Conservation (phyloP, 1,140 invertebrate genomes). For the Potamilus streckersoni region DNA sequence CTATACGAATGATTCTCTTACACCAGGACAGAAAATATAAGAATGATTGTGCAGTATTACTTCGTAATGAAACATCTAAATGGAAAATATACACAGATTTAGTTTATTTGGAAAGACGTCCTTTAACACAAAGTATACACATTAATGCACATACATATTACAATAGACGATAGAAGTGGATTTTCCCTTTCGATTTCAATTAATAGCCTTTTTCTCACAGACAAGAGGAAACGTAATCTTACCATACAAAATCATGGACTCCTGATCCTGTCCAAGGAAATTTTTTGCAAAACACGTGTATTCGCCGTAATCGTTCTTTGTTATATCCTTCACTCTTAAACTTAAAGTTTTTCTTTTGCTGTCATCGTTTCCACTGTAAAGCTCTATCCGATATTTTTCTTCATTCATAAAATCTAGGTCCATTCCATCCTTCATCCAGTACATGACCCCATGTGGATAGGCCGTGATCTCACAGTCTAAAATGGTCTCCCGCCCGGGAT, state of each 20-base stretch:
- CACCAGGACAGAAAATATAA: too few species aligned
- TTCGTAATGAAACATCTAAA: too few species aligned
- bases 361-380: conserved; percentile 71
- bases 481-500: conserved; percentile 67
- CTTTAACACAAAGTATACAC: too few species aligned
- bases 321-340: conserved; percentile 38
- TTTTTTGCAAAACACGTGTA: conserved; percentile 44
- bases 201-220: too few species aligned
- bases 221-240: conserved; percentile 59
- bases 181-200: too few species aligned
- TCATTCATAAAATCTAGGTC: conserved; percentile 68
- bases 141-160: too few species aligned
- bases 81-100: too few species aligned
- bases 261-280: conserved; percentile 76
- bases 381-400: conserved; percentile 78
- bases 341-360: conserved; percentile 75
- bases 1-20: too few species aligned
- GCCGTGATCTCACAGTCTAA: conserved; percentile 91
- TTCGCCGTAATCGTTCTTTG: conserved; percentile 37
- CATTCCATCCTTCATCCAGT: conserved; percentile 79
- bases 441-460: conserved; percentile 85
- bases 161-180: too few species aligned
- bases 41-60: too few species aligned
- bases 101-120: too few species aligned
- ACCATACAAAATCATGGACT: conserved; percentile 88